phyloP scores from a whole-genome alignment of 2,797 vertebrate genomes.

The Paratrypauchen microcephalus region DNA sequence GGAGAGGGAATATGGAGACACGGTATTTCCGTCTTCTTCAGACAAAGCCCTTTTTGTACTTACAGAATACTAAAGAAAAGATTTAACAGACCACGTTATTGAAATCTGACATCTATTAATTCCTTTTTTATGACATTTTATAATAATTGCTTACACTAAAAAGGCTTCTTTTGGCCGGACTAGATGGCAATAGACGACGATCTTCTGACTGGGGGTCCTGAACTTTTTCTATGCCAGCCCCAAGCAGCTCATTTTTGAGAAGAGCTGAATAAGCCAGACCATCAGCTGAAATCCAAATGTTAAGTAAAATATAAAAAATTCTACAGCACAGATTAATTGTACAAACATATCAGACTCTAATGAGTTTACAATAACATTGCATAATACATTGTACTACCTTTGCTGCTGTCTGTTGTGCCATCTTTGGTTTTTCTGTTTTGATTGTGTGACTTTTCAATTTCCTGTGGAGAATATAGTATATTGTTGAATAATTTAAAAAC shows the following conservation, averaged over 20 bases:
- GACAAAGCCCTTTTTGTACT: conserved; percentile 91
- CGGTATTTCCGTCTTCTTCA: conserved; percentile 90
- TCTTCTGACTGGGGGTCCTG: conserved; percentile 98
- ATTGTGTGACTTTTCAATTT: conserved; percentile 97
- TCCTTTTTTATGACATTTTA: neutral
- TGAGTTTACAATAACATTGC: conserved; percentile 17
- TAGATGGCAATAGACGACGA: conserved; percentile 90
- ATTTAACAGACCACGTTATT: conserved; percentile 14
- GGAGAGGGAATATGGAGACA: conserved; percentile 95
- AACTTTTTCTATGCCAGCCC: conserved; percentile 96
- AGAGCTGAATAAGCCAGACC: conserved; percentile 95
- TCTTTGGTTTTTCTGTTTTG: conserved; percentile 99
- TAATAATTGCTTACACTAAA: conserved; percentile 83
- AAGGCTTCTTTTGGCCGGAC: conserved; percentile 92
- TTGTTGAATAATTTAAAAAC: neutral
- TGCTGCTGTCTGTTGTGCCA: conserved; percentile 92
- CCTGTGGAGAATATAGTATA: conserved; percentile 72
- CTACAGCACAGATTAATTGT: conserved; percentile 34
- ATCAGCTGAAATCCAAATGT: conserved; percentile 70
- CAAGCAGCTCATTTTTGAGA: conserved; percentile 94
- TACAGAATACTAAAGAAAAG: conserved; percentile 86
- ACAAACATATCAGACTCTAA: conserved; percentile 27
- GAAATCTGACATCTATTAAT: neutral
- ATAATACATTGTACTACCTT: conserved; percentile 68
- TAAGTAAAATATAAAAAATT: conserved; percentile 1